Evolutionary conservation across 2,888 invertebrate species (phyloP), one percentile per base, ranked within the genome.

Genomic region (Torymus aiolomorphi): DNA sequence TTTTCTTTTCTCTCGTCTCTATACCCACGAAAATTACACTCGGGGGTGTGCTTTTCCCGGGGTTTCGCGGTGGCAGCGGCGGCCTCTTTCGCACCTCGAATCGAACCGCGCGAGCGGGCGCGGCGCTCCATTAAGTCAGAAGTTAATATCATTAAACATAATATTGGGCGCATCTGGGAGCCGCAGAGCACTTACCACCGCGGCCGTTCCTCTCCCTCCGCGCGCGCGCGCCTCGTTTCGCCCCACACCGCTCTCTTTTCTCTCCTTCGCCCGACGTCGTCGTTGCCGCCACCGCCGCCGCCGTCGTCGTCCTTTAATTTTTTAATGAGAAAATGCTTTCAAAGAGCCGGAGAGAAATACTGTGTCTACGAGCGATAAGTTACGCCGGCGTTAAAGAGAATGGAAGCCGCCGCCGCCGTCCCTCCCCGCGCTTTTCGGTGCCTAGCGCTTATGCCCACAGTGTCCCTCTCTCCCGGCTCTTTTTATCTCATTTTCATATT

Each of bases 311-410:
- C 85, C 89, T 88, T 89, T 90, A 90, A 90, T 90, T 93, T 93
- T 92, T 93, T 93, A 93, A 93, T 93, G 93, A 92, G 92, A 91
- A 92, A 92, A 93, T 93, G 93, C 93, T 93, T 93, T 93, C 92
- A 93, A 92, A 92, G 92, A 92, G 91, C 88, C 86, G 83, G 86
- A 86, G 88, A 88, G 88, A 90, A 89, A 90, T 90, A 89, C 88
- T 85, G 86, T 86, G 88, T 89, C 89, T 88, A 88, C 86, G 88
- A 87, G 88, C 88, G 87, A 90, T 89, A 89, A 90, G 88, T 90
- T 89, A 90, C 87, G 86, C 78, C 62, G 49, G 85, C 85, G 85
- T 84, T 86, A 85, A 87, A 85, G 86, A 86, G 85, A 88, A 87
- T 82, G 85, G 85, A 83, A 82, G 81, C 82, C 73, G 8, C 14